Conservation (phyloP, 2,113 vertebrate species). For the Anolis carolinensis region DNA sequence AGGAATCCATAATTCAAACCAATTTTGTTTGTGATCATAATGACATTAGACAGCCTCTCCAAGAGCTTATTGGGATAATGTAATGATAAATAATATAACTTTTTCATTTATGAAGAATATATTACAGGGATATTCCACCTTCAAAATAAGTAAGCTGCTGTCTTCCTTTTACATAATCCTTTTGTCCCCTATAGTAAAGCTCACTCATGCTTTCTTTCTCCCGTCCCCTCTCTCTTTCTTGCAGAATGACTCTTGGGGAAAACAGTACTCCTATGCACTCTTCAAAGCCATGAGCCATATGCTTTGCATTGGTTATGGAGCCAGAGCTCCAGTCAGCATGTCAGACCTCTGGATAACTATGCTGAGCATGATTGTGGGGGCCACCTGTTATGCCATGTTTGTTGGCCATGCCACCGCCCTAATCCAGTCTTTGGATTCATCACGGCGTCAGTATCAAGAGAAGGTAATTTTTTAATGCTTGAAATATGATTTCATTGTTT, state of each 20-base stretch:
- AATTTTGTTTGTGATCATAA: neutral
- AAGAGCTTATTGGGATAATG: neutral
- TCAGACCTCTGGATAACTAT: constrained; percentile 99
- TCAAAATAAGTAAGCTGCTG: constrained; percentile 62
- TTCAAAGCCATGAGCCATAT: constrained; percentile 99
- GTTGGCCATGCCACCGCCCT: constrained; percentile 97
- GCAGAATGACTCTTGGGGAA: constrained; percentile 98
- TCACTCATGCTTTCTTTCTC: constrained; percentile 30
- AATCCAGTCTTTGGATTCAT: constrained; percentile 98
- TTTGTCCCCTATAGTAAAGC: constrained; percentile 14
- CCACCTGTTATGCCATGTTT: constrained; percentile 99
- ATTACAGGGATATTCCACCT: constrained; percentile 41
- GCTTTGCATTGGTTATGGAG: constrained; percentile 97
- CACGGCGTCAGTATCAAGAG: constrained; percentile 95
- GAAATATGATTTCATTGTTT: neutral
- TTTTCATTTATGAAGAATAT: constrained; percentile 49
- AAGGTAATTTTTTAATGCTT: constrained; percentile 85
- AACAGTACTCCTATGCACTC: constrained; percentile 97
- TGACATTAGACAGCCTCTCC: neutral
- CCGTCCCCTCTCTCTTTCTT: constrained; percentile 57
- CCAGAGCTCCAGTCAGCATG: constrained; percentile 96
- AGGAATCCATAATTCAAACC: neutral
- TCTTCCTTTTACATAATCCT: constrained; percentile 23
- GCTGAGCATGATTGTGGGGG: constrained; percentile 98
- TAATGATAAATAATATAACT: constrained; percentile 24